These are phyloP conservation scores for Platysteira castanea DNA, from an alignment of 2,113 vertebrate genomes.

Conservation along the genomic window DNA sequence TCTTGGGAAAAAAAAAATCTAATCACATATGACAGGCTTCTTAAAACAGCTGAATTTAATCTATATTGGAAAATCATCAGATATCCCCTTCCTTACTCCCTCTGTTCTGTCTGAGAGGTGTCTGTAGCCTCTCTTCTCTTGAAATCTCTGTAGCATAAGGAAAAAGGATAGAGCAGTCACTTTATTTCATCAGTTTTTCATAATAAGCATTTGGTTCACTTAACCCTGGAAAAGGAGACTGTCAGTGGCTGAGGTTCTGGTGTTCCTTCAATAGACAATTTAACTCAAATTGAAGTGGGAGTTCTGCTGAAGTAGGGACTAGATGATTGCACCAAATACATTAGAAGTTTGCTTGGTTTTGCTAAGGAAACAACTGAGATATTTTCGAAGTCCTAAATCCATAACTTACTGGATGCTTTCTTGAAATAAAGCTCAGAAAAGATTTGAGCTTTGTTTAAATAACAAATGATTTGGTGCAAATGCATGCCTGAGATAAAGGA, in stretches of 20 bases:
- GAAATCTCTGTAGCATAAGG: background rate
- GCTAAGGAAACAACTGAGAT: background rate
- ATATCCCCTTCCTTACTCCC: background rate
- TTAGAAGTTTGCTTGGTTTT: background rate
- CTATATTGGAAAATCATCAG: background rate
- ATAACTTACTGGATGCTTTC: background rate
- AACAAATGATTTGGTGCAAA: background rate
- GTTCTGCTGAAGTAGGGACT: background rate
- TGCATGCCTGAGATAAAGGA: background rate
- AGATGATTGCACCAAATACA: background rate
- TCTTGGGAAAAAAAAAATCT: background rate
- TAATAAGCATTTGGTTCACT: background rate
- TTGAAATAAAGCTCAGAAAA: background rate
- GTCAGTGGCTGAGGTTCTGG: background rate
- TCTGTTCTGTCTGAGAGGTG: background rate
- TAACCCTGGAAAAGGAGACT: background rate
- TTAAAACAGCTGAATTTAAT: background rate
- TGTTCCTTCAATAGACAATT: background rate
- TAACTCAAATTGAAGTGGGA: background rate
- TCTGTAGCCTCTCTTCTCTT: background rate
- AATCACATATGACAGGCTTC: background rate
- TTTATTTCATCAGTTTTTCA: background rate
- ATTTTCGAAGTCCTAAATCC: background rate
- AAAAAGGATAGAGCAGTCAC: background rate
- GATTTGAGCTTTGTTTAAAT: background rate